Evolutionary conservation across 2,888 invertebrate genomes (phyloP).

Genomic region (Xestia rhomboidea): DNA sequence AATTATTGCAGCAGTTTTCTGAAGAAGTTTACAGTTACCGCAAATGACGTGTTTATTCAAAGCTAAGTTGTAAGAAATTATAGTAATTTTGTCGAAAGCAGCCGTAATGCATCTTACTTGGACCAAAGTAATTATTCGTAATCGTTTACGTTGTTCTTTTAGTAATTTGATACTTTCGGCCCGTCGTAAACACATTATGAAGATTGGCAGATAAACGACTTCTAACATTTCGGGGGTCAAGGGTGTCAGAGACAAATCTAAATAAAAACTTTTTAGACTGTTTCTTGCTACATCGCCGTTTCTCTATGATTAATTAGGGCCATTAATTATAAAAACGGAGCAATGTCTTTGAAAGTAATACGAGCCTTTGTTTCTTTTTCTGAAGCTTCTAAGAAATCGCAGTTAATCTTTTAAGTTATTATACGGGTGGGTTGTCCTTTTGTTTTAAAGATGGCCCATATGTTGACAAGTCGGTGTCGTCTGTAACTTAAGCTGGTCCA

Average conservation of each 20-base stretch:
- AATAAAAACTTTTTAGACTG: conserved; percentile 35
- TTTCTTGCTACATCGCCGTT: conserved; percentile 24
- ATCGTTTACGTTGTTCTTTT: conserved; percentile 49
- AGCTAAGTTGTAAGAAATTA: conserved; percentile 37
- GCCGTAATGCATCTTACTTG: conserved; percentile 37
- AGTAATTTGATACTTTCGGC: conserved; percentile 75
- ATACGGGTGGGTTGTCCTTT: conserved; percentile 52
- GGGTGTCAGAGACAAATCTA: conserved; percentile 34
- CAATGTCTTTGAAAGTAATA: conserved; percentile 30
- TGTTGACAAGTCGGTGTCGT: conserved; percentile 57
- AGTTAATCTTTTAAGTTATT: conserved; percentile 44
- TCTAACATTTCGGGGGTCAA: conserved; percentile 71
- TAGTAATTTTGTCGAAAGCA: conserved; percentile 58
- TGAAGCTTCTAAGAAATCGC: conserved; percentile 52
- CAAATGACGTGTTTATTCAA: conserved; percentile 38
- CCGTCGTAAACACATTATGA: conserved; percentile 65
- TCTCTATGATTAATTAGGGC: conserved; percentile 44
- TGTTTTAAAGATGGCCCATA: conserved; percentile 62
- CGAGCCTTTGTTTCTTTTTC: conserved; percentile 37
- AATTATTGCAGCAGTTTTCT: conserved; percentile 15
- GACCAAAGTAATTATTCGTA: conserved; percentile 46
- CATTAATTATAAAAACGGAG: conserved; percentile 39
- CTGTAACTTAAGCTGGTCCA: conserved; percentile 47
- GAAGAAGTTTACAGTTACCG: conserved; percentile 22
- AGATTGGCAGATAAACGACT: conserved; percentile 77